Base-by-base conservation (phyloP, 2,797 vertebrate species). In the Mastacembelus armatus region DNA sequence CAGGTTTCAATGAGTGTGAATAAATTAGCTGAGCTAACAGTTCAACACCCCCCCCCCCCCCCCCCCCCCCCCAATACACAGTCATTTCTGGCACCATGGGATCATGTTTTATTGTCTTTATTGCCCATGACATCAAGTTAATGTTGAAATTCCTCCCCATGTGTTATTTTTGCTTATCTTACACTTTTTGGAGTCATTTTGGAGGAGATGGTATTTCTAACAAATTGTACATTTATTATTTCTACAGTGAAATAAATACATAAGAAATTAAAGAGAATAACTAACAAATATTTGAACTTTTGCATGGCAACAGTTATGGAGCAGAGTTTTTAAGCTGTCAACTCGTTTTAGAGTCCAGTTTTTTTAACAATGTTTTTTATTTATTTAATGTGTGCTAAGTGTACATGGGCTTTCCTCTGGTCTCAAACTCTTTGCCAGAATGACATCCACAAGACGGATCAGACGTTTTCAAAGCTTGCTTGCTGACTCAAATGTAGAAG, bases 1-100 rank as follows among this genome's bases (percentile, higher is more conserved):
- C 38, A 18, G 54, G 39, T 78, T 67, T 74, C 43, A 78, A 48
- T 71, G 65, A 47, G 63, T 72, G 72, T 60, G 64, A 62, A 80
- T 68, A 50, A 62, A 87, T 85, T 71, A 79, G 70, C 65, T 7
- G 24, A 56, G 4, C 38, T 22, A 62, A 14, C n/a, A 21, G 40
- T 33, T 55, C 24, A 57, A 42, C 52, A 43, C 24, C 29, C 21
- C n/a, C 24, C n/a, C 29, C n/a, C n/a, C n/a, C n/a, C n/a, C n/a
- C n/a, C n/a, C 30, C 5, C 9, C 40, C 33, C 30, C 60, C 43
- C 7, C 5, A 5, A 11, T 18, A 14, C n/a, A n/a, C 32, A 15
- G 24, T 26, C 43, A 48, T 12, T 39, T 52, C 35, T 65, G 10
- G 63, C 19, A 33, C 16, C 26, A 15, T 12, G 21, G 32, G 22